phyloP scores from a whole-genome alignment of 1,140 invertebrate genomes.

The Ladona fulva region DNA sequence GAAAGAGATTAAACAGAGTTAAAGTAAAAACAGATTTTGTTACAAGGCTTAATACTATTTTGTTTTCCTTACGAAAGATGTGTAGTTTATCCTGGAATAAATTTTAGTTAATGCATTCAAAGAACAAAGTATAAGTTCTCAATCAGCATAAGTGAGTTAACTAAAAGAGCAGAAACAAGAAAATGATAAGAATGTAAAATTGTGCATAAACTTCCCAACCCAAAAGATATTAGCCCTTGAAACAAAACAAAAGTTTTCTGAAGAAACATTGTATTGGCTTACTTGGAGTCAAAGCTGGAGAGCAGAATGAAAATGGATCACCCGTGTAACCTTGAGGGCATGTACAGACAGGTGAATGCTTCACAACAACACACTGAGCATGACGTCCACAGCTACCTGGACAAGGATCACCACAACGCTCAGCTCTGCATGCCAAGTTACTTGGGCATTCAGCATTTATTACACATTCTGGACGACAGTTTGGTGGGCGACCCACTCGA shows the following conservation, averaged over 20 bases:
- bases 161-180: too few relatives aligned
- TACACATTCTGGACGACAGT: conserved; percentile 26
- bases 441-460: conserved; percentile 32
- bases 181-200: too few relatives aligned
- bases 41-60: conserved; percentile 14
- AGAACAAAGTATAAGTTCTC: too few relatives aligned
- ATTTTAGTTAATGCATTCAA: too few relatives aligned
- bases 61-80: too few relatives aligned
- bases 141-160: too few relatives aligned
- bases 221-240: too few relatives aligned
- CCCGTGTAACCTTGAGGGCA: conserved; percentile 34
- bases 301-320: conserved; percentile 32
- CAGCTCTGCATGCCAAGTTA: conserved; percentile 31
- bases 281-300: conserved; percentile 25
- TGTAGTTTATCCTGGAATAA: too few relatives aligned
- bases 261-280: conserved; percentile 16
- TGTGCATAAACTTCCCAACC: too few relatives aligned
- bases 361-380: conserved; percentile 28
- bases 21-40: conserved; percentile 22
- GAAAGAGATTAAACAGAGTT: background rate
- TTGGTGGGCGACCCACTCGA: conserved; percentile 30
- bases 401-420: conserved; percentile 33
- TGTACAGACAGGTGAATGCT: conserved; percentile 33
- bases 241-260: conserved; percentile 6
- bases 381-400: conserved; percentile 24